These are phyloP conservation scores for Cyrtonyx montezumae DNA, from an alignment of 2,113 vertebrate species.

Conservation along the genomic window DNA sequence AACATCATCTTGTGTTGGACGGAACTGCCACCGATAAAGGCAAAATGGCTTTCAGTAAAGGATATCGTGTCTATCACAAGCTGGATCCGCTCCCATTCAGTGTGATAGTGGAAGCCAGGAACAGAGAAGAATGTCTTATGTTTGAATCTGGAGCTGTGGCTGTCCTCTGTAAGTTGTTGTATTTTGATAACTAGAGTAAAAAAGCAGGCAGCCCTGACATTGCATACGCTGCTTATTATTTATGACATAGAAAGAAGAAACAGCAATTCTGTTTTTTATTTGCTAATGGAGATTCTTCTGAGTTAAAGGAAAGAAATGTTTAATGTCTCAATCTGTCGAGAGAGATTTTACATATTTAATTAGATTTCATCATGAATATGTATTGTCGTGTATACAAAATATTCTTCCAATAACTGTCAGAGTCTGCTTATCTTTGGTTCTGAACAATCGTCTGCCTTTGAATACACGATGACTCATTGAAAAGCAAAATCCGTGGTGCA, in stretches of 20 bases:
- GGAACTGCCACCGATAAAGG: conserved; percentile 57
- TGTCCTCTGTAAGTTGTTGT: conserved; percentile 90
- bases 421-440: background rate
- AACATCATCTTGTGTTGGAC: conserved; percentile 40
- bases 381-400: background rate
- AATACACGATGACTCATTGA: background rate
- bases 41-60: conserved; percentile 98
- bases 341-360: background rate
- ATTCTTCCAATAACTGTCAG: background rate
- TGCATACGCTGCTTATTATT: background rate
- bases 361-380: background rate
- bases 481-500: background rate
- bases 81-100: conserved; percentile 96
- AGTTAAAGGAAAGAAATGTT: background rate
- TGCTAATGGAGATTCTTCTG: background rate
- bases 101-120: conserved; percentile 91
- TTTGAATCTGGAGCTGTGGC: conserved; percentile 97
- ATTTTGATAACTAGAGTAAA: background rate
- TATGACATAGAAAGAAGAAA: background rate
- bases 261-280: background rate
- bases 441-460: background rate
- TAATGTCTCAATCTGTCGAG: background rate
- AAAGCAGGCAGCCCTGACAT: background rate
- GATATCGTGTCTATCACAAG: conserved; percentile 96
- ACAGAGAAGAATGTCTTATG: conserved; percentile 94